Evolutionary conservation across 2,113 vertebrate genomes (phyloP).

Genomic region (Castor canadensis): DNA sequence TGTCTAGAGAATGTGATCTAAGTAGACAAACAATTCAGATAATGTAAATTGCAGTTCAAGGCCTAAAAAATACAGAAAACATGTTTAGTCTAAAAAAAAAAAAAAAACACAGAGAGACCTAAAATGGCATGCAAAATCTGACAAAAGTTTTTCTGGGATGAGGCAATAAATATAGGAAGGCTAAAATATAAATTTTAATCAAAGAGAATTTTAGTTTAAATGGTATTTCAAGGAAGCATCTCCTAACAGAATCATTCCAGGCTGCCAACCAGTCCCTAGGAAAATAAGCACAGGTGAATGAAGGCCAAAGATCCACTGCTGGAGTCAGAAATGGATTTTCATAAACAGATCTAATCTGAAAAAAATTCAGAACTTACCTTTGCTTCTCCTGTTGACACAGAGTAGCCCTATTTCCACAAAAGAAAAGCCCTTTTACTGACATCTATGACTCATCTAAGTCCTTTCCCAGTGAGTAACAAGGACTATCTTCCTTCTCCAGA

Average conservation of each 20-base stretch:
- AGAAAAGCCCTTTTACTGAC: background rate
- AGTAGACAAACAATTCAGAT: slow-evolving; percentile 77
- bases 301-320: background rate
- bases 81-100: slow-evolving; percentile 80
- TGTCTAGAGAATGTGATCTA: slow-evolving; percentile 73
- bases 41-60: slow-evolving; percentile 76
- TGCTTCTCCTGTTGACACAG: background rate
- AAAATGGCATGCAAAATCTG: slow-evolving; percentile 72
- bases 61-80: slow-evolving; percentile 64
- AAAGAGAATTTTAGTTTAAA: background rate
- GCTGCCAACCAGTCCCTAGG: background rate
- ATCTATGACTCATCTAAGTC: background rate
- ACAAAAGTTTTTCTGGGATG: slow-evolving; percentile 48
- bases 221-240: background rate
- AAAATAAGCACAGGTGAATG: background rate
- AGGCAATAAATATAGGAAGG: slow-evolving; percentile 22
- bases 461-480: background rate
- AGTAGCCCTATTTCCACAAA: background rate
- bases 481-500: background rate
- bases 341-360: background rate
- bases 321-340: background rate
- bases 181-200: slow-evolving; percentile 54
- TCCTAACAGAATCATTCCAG: background rate
- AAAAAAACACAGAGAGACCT: slow-evolving; percentile 70
- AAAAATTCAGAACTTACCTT: background rate